Evolutionary conservation across 2,113 vertebrate species (phyloP).

Genomic region (Apteryx owenii): DNA sequence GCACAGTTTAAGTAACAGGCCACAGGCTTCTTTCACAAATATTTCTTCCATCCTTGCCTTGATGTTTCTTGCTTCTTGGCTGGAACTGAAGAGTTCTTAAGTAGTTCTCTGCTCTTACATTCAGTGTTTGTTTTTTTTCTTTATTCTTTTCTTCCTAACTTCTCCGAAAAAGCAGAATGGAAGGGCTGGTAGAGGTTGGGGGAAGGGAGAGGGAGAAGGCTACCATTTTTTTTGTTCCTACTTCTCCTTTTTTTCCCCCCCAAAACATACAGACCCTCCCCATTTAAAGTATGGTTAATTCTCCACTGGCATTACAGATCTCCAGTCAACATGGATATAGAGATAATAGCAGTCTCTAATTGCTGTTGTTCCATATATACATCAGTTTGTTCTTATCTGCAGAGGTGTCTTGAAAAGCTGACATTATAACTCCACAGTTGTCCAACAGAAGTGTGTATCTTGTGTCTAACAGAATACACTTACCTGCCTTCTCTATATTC

Average conservation of each 20-base stretch:
- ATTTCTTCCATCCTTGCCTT: not conserved
- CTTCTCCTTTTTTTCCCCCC: not conserved
- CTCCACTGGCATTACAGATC: not conserved
- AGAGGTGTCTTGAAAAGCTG: not conserved
- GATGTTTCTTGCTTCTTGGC: not conserved
- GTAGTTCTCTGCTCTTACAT: not conserved
- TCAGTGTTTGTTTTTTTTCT: not conserved
- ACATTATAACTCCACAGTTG: not conserved
- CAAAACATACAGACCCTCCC: not conserved
- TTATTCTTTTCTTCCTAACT: not conserved
- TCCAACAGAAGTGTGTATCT: not conserved
- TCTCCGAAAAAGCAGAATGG: not conserved
- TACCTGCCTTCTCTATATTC: not conserved
- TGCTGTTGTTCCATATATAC: not conserved
- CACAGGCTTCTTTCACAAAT: not conserved
- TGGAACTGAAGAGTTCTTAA: not conserved
- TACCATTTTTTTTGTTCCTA: not conserved
- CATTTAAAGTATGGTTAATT: not conserved
- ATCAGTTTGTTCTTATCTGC: not conserved
- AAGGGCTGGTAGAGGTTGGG: not conserved
- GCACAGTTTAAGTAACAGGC: not conserved
- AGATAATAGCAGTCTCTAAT: not conserved
- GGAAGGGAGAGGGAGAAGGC: not conserved
- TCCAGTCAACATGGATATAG: not conserved
- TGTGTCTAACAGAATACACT: not conserved